These are phyloP conservation scores for Dicrostonyx torquatus DNA, from an alignment of 2,797 vertebrate species.

Conservation along the genomic window DNA sequence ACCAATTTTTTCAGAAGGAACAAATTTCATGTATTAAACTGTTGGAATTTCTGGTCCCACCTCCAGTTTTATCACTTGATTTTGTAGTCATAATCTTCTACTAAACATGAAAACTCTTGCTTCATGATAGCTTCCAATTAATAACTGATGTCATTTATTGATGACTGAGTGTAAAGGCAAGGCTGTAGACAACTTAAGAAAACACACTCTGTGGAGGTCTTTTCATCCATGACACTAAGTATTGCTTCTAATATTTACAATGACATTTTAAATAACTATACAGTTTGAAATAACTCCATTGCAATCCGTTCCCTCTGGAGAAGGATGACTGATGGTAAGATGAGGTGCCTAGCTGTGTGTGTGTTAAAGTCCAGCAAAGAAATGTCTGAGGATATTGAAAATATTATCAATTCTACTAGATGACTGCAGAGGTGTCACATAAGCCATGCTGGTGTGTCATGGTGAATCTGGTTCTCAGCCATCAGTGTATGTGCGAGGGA, in stretches of 20 bases:
- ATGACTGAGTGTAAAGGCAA: slow-evolving; percentile 17
- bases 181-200: neutral
- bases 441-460: neutral
- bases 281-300: neutral
- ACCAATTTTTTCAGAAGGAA: slow-evolving; percentile 4
- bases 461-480: neutral
- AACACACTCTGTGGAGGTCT: neutral
- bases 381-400: slow-evolving; percentile 7
- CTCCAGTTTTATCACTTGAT: neutral
- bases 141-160: slow-evolving; percentile 17
- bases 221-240: neutral
- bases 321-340: neutral
- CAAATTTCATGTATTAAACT: neutral
- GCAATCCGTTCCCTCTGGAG: neutral
- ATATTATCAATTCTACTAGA: neutral
- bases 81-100: neutral
- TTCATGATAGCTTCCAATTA: neutral
- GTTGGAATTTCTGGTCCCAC: neutral
- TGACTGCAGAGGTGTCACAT: neutral
- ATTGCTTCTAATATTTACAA: neutral
- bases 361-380: neutral
- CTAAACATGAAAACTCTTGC: neutral
- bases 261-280: slow-evolving; percentile 3
- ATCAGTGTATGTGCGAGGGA: slow-evolving; percentile 37
- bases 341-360: neutral